Evolutionary conservation across 1,140 invertebrate genomes (phyloP), one percentile per base, ranked within the genome.

Genomic region (Glossosoma conforme): DNA sequence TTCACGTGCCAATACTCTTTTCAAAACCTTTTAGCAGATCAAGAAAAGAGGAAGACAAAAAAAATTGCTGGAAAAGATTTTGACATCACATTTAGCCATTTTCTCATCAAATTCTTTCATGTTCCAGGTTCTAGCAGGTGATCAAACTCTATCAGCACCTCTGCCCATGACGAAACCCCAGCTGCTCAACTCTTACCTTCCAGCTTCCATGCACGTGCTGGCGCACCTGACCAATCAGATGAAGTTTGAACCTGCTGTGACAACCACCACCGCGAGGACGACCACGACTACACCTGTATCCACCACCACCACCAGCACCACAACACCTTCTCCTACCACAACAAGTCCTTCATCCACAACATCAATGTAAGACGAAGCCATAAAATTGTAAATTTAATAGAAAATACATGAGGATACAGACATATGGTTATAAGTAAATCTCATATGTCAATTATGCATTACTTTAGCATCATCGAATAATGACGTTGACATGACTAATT

Each of bases 181-280:
- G 6, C 62, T 72, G 0, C 70, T 71, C 0, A 69, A 72, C 44
- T 73, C 70, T 4, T 80, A 74, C 49, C 65, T 80, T 0, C 77
- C 78, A 3, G 76, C 77, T 6, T 68, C 69, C 1, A 80, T 80
- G 77, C 78, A 80, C 54, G 63, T 78, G 10, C 76, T 80, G 45
- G 73, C 76, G 0, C 74, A 79, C 51, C 62, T 78, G 6, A 77
- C 76, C 0, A 77, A 80, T 60, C 69, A 75, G 51, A 77, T 80
- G 77, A 70, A 76, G 0, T 78, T 68, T 56, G 76, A 77, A 28
- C 19, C 14, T n/a, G 44, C 50, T 21, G 11, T 52, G 1, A 55
- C 61, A 1, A 62, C 61, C 0, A 62, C 69, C 2, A 61, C 68
- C 3, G 58, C 63, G 3, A 58, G 53, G 10, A 40, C 55, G 8